Evolutionary conservation across 2,113 vertebrate genomes (phyloP).

Genomic region (Empidonax traillii): DNA sequence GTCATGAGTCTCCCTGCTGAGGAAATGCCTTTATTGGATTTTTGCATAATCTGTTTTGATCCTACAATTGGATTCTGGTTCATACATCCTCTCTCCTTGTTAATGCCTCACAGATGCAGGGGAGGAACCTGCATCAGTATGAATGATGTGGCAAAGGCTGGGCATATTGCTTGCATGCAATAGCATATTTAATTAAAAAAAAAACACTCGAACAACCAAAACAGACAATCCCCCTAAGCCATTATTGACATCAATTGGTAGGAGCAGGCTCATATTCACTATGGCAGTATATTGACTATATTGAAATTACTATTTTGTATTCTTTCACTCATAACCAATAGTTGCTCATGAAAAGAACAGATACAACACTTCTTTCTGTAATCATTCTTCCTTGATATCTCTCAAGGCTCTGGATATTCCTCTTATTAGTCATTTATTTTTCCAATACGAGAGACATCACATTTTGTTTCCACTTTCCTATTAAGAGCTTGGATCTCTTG

Average conservation of each 20-base stretch:
- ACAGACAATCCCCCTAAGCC: background rate
- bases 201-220: background rate
- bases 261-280: background rate
- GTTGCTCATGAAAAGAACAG: background rate
- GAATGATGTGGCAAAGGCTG: background rate
- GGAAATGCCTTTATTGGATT: constrained; percentile 35
- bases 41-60: constrained; percentile 48
- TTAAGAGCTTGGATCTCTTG: background rate
- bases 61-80: constrained; percentile 22
- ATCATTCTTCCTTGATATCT: background rate
- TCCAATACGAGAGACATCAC: background rate
- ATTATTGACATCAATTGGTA: background rate
- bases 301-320: background rate
- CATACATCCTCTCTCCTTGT: background rate
- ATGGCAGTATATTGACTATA: background rate
- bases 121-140: background rate
- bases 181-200: background rate
- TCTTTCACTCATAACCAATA: background rate
- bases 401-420: background rate
- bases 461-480: background rate
- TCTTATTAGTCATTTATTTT: background rate
- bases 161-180: background rate
- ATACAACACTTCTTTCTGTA: background rate
- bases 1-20: background rate
- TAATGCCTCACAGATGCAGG: background rate